These are phyloP conservation scores for Acanthosepion esculentum DNA, from an alignment of 2,888 invertebrate genomes.

Conservation along the genomic window DNA sequence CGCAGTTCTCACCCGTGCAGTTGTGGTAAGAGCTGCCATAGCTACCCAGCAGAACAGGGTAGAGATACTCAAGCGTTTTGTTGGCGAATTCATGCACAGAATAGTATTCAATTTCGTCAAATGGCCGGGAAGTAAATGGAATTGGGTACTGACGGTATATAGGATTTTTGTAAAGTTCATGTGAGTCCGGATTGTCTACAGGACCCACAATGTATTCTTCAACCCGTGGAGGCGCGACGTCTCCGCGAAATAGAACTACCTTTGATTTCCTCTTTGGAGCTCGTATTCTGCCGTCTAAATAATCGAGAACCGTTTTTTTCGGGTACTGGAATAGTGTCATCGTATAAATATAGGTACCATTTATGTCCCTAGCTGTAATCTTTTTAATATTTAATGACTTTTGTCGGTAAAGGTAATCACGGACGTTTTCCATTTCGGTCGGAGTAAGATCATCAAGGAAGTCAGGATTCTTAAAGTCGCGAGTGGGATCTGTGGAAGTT, in stretches of 20 bases:
- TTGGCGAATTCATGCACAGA: slow-evolving; percentile 56
- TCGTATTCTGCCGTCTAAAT: slow-evolving; percentile 56
- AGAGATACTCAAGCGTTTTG: slow-evolving; percentile 55
- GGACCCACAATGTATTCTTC: slow-evolving; percentile 70
- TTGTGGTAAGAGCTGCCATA: slow-evolving; percentile 64
- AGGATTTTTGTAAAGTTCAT: slow-evolving; percentile 60
- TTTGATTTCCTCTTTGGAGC: slow-evolving; percentile 64
- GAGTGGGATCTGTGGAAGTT: not conserved
- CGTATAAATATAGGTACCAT: slow-evolving; percentile 66
- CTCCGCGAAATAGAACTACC: slow-evolving; percentile 65
- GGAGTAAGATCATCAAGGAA: slow-evolving; percentile 66
- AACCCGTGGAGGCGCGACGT: slow-evolving; percentile 61
- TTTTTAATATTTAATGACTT: slow-evolving; percentile 58
- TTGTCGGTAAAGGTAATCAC: slow-evolving; percentile 60
- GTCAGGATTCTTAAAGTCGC: slow-evolving; percentile 59
- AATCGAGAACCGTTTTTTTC: slow-evolving; percentile 62
- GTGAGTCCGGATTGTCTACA: slow-evolving; percentile 61
- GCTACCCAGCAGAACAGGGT: slow-evolving; percentile 61
- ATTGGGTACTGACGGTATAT: slow-evolving; percentile 61
- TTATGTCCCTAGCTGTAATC: slow-evolving; percentile 57
- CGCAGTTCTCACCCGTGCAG: slow-evolving; percentile 62
- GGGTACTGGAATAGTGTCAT: slow-evolving; percentile 64
- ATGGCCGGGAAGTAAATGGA: slow-evolving; percentile 63
- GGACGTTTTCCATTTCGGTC: slow-evolving; percentile 59
- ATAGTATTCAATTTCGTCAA: slow-evolving; percentile 62